phyloP scores from a whole-genome alignment of 2,888 invertebrate species.

The Temnothorax rugatulus region DNA sequence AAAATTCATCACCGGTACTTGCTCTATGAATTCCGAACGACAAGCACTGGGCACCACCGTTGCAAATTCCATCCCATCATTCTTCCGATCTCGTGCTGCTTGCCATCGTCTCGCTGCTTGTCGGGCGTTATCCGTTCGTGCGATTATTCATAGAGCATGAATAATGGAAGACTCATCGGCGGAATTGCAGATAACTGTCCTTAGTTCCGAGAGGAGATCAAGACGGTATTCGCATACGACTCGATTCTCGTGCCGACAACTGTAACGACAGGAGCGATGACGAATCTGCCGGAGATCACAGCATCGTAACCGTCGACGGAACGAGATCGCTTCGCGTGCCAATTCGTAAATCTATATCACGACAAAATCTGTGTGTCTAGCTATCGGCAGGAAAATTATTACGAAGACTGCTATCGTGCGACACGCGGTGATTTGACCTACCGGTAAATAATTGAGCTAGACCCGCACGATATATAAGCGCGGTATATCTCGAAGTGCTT shows the following conservation, averaged over 20 bases:
- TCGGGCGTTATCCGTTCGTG: conserved; percentile 35
- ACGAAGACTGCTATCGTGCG: conserved; percentile 2
- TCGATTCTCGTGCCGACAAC: conserved; percentile 12
- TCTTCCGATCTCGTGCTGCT: conserved; percentile 33
- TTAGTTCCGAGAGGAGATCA: conserved; percentile 36
- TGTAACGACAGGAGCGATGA: background rate
- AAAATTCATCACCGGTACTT: background rate
- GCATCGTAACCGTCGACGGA: conserved; percentile 9
- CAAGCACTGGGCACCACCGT: background rate
- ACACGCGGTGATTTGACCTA: background rate
- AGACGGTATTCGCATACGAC: conserved; percentile 16
- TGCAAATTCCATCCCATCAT: conserved; percentile 21
- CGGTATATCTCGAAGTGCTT: background rate
- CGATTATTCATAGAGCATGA: conserved; percentile 63
- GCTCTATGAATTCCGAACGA: background rate
- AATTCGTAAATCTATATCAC: conserved; percentile 35
- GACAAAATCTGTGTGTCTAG: background rate
- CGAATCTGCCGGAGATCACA: background rate
- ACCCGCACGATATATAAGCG: background rate
- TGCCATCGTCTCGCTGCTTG: conserved; percentile 18
- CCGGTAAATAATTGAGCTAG: conserved; percentile 33
- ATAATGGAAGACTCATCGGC: conserved; percentile 58
- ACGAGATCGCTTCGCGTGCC: background rate
- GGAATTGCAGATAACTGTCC: conserved; percentile 51
- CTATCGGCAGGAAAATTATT: conserved; percentile 24